Evolutionary conservation across 2,113 vertebrate genomes (phyloP), one percentile per base, ranked within the genome.

Genomic region (Channa argus): DNA sequence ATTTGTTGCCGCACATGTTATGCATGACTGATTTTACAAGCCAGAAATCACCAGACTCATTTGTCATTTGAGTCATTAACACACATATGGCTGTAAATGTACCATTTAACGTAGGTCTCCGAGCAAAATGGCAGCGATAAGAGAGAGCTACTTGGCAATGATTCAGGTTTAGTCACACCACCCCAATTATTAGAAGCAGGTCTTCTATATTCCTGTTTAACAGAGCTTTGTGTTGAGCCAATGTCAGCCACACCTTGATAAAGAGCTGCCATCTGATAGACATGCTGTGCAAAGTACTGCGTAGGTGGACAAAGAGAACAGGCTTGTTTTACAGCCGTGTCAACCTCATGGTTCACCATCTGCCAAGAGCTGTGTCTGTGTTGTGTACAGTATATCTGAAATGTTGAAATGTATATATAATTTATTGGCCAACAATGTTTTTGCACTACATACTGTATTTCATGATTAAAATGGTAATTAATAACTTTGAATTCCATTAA

Each of bases 301-400:
- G 88, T 88, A 90, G 88, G 90, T 86, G 84, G 84, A 93, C 91
- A 93, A 93, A 92, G 90, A 92, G 71, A 94, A 88, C 86, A 79
- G 91, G 90, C 88, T 93, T 94, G 92, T 94, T 94, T 94, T 93
- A 93, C 90, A 94, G 87, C 90, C 85, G 63, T 63, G 71, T 80
- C 83, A n/a, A 89, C 87, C 82, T 84, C 87, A 71, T 71, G 89
- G 83, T 84, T 75, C 63, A 46, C 91, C 93, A 93, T 94, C 92
- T 94, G 94, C 88, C 86, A 85, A 82, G 64, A 83, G 64, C 33
- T 6, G 6, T 37, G 41, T 79, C 43, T 51, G 63, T 77, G 45
- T 14, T 66, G 69, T 63, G 74, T 63, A 72, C 4, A 33, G 50
- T 38, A 37, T 12, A 41, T 41, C 2, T 63, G 43, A 41, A 44